A percentile compares a stretch with the other conserved stretches of the same genome.
Conservation (phyloP, 2,797 vertebrate genomes). For the Tadarida brasiliensis region DNA sequence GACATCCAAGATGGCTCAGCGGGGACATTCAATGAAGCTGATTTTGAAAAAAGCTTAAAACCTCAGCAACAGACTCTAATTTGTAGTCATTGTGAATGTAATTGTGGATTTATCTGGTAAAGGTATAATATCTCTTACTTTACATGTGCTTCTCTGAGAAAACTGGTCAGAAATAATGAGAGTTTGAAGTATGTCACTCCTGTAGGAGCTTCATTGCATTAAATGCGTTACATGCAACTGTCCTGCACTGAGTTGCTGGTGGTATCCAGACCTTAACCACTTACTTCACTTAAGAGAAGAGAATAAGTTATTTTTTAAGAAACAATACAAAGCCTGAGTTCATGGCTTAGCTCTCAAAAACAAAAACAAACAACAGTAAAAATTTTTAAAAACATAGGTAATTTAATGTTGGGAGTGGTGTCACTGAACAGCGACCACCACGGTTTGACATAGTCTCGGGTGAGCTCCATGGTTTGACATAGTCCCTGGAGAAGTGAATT, state of each 20-base stretch:
- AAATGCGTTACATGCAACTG: not conserved
- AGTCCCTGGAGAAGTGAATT: no score
- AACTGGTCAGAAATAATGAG: not conserved
- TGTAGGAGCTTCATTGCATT: not conserved
- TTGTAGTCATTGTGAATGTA: constrained; percentile 5
- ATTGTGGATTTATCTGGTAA: not conserved
- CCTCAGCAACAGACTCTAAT: not conserved
- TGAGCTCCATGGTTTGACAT: no score
- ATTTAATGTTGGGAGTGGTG: no score
- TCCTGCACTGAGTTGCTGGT: not conserved
- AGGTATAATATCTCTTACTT: not conserved
- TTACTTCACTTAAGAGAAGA: not conserved
- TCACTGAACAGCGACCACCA: no score
- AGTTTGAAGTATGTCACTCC: not conserved
- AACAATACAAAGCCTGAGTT: not conserved
- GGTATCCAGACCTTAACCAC: no score
- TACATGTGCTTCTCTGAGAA: not conserved
- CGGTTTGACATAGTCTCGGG: no score
- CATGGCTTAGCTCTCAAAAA: not conserved
- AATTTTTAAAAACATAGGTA: not conserved
- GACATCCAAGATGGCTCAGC: not conserved
- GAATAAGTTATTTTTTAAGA: not conserved
- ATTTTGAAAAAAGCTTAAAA: not conserved
- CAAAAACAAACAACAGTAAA: not conserved
- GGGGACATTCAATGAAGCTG: not conserved